A percentile compares a stretch with the other conserved stretches of the same genome.
Conservation (phyloP, 2,888 invertebrate genomes). For the Rhopalosiphum nymphaeae region DNA sequence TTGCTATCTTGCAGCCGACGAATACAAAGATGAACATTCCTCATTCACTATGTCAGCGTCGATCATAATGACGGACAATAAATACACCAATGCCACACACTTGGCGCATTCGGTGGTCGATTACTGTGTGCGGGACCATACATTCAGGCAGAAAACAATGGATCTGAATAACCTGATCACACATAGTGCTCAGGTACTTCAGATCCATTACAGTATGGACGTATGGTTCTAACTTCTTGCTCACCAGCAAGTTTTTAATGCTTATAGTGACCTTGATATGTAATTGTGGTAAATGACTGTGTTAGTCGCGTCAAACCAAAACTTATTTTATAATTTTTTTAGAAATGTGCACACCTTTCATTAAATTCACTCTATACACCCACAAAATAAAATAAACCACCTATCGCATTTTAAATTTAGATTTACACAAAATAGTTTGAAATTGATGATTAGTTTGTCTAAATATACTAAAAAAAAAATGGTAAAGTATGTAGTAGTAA, state of each 20-base stretch:
- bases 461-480: no score
- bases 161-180: slow-evolving; percentile 84
- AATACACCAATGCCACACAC: slow-evolving; percentile 84
- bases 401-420: slow-evolving; percentile 68
- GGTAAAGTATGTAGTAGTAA: no score
- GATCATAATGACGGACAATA: slow-evolving; percentile 88
- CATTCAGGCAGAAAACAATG: slow-evolving; percentile 84
- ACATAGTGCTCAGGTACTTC: slow-evolving; percentile 72
- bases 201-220: no score
- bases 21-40: slow-evolving; percentile 72
- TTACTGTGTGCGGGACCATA: slow-evolving; percentile 83
- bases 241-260: no score
- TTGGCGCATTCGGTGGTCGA: slow-evolving; percentile 79
- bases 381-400: slow-evolving; percentile 77
- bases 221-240: no score
- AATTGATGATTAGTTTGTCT: slow-evolving; percentile 76
- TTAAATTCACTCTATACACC: slow-evolving; percentile 77
- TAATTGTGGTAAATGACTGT: no score
- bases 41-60: slow-evolving; percentile 90
- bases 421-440: slow-evolving; percentile 89
- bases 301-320: no score
- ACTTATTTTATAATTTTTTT: no score
- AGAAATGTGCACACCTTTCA: no score
- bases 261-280: no score
- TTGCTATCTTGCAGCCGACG: no score